Percentiles rank a stretch among this genome's conserved stretches.
Evolutionary conservation across 2,888 invertebrate genomes (phyloP).

Genomic region (Habroteleia sp.): DNA sequence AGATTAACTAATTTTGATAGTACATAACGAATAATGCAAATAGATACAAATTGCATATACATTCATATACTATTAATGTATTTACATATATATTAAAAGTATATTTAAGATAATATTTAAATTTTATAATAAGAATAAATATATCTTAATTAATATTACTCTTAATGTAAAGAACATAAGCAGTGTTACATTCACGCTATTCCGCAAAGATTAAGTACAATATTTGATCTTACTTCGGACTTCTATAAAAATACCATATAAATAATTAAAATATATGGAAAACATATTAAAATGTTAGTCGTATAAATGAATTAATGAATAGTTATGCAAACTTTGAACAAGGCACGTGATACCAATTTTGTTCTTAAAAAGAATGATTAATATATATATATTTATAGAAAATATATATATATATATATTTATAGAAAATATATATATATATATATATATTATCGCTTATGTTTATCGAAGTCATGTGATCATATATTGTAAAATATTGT

Average conservation of each 20-base stretch:
- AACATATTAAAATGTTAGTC: background rate
- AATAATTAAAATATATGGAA: background rate
- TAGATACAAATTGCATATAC: conserved; percentile 7
- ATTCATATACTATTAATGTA: conserved; percentile 13
- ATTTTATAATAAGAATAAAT: conserved; percentile 14
- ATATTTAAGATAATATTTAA: conserved; percentile 18
- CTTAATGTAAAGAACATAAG: no score
- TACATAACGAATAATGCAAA: no score
- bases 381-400: no score
- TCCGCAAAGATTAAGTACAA: conserved; percentile 12
- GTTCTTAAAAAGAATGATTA: background rate
- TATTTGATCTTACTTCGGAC: conserved; percentile 18
- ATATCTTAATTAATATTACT: background rate
- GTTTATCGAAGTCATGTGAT: background rate
- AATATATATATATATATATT: no score
- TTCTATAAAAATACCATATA: conserved; percentile 26
- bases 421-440: no score
- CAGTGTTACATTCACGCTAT: no score
- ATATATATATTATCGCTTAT: no score
- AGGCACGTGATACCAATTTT: conserved; percentile 14
- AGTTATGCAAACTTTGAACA: conserved; percentile 3
- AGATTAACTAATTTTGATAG: conserved; percentile 11
- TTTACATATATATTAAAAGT: conserved; percentile 15
- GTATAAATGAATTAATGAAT: background rate
- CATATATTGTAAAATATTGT: background rate